Evolutionary conservation across 1,140 invertebrate species (phyloP), one percentile per base, ranked within the genome.

Genomic region (Leptinotarsa lineolata): DNA sequence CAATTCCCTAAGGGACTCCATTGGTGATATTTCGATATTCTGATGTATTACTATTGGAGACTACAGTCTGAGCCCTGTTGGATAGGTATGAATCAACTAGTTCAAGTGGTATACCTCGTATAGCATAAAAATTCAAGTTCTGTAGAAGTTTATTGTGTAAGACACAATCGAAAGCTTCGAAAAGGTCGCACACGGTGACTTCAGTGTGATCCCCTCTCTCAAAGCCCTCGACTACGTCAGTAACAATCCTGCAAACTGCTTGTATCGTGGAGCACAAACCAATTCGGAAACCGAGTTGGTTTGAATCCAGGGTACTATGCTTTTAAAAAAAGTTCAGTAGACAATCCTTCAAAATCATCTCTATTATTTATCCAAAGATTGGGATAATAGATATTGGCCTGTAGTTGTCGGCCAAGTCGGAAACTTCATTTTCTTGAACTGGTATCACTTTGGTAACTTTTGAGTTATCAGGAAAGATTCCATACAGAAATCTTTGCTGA

Each of bases 301-400:
- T 68, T 15, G n/a, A 30, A 58, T 64, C 58, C 18, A 78, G 39
- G 22, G 73, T 58, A 44, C 75, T 72, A 63, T 73, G 64, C 11
- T n/a, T 60, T 30, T 74, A 68, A 2, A 80, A 68, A 65, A 61
- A 77, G n/a, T 68, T 72, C 1, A 72, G 20, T 18, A 78, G 13
- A 74, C 75, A 63, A 12, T 13, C 65, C 48, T 77, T 72, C 13
- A 80, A 66, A 8, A 75, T 44, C 6, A 59, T 48, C 68, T 79
- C 78, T 63, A 74, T 72, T 44, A 80, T 72, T 71, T 78, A 78
- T 39, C 58, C 59, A 69, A 78, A 69, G 30, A 75, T 63, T 4
- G 72, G 66, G 18, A 73, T 45, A 2, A 79, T 61, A n/a, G 73
- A 76, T 45, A 77, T 68, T 16, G 76, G 76, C 60, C 76, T 68